Conservation (phyloP, 2,113 vertebrate genomes). For the Felis chaus region DNA sequence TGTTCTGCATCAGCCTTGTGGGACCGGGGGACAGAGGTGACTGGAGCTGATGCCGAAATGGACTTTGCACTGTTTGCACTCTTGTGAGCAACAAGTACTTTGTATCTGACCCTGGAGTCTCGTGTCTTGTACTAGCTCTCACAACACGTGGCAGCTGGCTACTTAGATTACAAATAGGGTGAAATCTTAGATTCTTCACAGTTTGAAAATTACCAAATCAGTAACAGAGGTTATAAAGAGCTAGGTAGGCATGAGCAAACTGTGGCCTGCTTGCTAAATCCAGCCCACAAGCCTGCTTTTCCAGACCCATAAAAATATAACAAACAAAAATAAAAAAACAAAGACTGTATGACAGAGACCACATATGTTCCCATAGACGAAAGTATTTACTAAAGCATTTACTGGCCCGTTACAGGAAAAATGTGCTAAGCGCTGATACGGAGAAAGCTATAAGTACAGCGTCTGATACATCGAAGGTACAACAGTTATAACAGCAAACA, state of each 20-base stretch:
- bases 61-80: accelerated
- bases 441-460: background rate
- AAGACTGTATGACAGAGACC: background rate
- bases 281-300: background rate
- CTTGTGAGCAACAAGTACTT: background rate
- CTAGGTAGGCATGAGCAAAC: background rate
- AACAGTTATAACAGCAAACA: background rate
- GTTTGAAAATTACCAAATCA: background rate
- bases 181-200: background rate
- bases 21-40: accelerated
- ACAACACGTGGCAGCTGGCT: background rate
- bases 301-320: background rate
- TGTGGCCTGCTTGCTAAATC: background rate
- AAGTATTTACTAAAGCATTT: background rate
- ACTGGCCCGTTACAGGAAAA: background rate
- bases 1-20: accelerated
- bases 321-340: background rate
- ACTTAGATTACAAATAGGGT: background rate
- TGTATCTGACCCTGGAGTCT: background rate
- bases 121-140: background rate
- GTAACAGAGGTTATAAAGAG: background rate
- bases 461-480: background rate
- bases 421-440: background rate
- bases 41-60: accelerated
- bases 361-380: background rate